phyloP scores from a whole-genome alignment of 2,888 invertebrate genomes.

The Plagodis dolabraria region DNA sequence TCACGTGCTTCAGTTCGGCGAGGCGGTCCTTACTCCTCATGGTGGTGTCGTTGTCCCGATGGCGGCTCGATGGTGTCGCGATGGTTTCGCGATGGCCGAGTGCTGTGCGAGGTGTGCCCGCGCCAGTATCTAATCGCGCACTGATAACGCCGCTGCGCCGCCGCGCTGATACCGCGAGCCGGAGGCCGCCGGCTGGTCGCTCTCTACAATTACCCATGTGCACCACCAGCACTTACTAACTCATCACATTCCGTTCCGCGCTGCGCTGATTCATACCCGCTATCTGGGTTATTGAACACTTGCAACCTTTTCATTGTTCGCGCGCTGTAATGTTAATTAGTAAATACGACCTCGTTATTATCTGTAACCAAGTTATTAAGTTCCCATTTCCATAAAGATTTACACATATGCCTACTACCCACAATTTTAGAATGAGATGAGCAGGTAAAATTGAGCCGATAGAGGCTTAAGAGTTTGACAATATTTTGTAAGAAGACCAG shows the following conservation, averaged over 20 bases:
- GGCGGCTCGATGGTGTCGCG: conserved; percentile 20
- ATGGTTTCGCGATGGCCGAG: conserved; percentile 58
- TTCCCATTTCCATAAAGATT: too few relatives aligned
- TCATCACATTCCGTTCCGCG: not conserved
- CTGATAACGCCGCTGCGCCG: conserved; percentile 33
- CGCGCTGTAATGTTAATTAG: not conserved
- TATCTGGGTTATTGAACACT: conserved; percentile 22
- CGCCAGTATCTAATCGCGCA: conserved; percentile 70
- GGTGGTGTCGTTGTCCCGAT: conserved; percentile 46
- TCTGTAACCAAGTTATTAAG: too few relatives aligned
- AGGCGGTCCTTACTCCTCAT: conserved; percentile 77
- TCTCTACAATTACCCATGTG: not conserved
- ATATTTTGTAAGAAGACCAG: too few relatives aligned
- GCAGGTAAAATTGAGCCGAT: too few relatives aligned
- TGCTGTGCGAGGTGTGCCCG: conserved; percentile 51
- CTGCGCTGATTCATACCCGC: conserved; percentile 12
- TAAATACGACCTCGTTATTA: not conserved
- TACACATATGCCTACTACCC: too few relatives aligned
- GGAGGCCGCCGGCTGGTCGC: conserved; percentile 5
- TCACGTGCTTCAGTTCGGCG: conserved; percentile 70
- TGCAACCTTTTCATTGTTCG: not conserved
- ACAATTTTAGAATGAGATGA: too few relatives aligned
- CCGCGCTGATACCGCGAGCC: not conserved
- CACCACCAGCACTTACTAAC: not conserved
- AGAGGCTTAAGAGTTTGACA: too few relatives aligned